Evolutionary conservation across 2,113 vertebrate genomes (phyloP).

Genomic region (Porphyrio hochstetteri): DNA sequence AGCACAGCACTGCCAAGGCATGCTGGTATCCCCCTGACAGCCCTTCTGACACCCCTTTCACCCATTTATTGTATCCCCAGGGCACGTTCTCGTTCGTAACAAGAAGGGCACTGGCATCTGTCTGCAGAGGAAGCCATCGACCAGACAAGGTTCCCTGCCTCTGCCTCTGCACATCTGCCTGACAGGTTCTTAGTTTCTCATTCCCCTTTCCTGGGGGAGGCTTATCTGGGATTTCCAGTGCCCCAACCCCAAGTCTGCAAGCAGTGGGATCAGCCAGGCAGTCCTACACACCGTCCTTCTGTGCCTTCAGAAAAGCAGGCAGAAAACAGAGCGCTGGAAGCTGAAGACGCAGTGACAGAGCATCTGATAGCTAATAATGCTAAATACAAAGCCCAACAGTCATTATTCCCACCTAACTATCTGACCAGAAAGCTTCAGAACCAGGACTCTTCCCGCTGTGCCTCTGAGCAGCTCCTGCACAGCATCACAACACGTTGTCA

Average conservation of each 20-base stretch:
- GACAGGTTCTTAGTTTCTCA: fast-evolving
- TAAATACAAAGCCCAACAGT: neutral
- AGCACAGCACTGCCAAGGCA: fast-evolving
- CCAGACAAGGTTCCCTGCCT: neutral
- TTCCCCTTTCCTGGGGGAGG: neutral
- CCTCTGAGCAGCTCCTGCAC: neutral
- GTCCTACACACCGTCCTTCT: neutral
- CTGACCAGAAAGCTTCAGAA: neutral
- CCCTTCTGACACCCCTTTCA: neutral
- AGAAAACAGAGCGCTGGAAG: neutral
- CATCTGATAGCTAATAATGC: neutral
- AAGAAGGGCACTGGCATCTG: neutral
- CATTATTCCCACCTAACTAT: neutral
- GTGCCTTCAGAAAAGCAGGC: neutral
- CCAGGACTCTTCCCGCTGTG: neutral
- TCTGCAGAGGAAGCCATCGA: neutral
- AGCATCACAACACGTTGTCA: neutral
- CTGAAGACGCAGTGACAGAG: neutral
- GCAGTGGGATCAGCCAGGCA: neutral
- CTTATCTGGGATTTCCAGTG: neutral
- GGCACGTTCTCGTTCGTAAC: neutral
- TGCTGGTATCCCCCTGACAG: neutral
- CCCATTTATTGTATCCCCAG: neutral
- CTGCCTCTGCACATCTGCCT: neutral
- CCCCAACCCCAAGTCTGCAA: fast-evolving